Conservation (phyloP, 2,797 vertebrate genomes). For the Carapus acus region DNA sequence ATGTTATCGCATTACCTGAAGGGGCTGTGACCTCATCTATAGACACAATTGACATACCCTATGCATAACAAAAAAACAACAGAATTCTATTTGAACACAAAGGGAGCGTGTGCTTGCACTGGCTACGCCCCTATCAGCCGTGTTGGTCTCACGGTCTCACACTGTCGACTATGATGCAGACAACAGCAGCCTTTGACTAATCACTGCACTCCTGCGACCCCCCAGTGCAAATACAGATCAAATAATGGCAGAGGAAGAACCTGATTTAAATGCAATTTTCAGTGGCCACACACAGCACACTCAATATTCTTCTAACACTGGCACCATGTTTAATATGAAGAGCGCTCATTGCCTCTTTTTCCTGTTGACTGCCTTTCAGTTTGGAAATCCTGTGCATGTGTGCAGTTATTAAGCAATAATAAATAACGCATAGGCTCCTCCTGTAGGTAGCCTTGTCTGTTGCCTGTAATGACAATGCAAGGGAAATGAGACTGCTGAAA, state of each 20-base stretch:
- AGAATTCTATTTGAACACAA: conserved; percentile 27
- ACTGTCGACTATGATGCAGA: conserved; percentile 33
- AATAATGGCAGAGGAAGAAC: conserved; percentile 54
- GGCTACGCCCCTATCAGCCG: conserved; percentile 27
- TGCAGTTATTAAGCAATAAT: conserved; percentile 60
- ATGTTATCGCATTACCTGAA: conserved; percentile 27
- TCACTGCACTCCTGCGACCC: too few species aligned
- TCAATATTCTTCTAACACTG: conserved; percentile 59
- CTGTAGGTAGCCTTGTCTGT: conserved; percentile 35
- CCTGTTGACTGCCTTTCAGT: conserved; percentile 57
- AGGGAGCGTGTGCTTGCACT: conserved; percentile 21
- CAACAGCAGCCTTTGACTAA: conserved; percentile 47
- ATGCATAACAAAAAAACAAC: conserved; percentile 3
- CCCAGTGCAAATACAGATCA: conserved; percentile 40
- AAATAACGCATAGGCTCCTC: conserved; percentile 51
- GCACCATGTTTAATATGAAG: conserved; percentile 58
- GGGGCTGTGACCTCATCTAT: conserved; percentile 30
- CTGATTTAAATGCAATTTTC: conserved; percentile 53
- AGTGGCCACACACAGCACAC: conserved; percentile 39
- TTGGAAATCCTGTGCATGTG: conserved; percentile 53
- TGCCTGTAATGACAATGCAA: conserved; percentile 39
- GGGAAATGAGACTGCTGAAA: conserved; percentile 36
- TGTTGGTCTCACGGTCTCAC: conserved; percentile 29
- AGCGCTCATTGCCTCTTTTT: conserved; percentile 55
- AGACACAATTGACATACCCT: conserved; percentile 45